Evolutionary conservation across 1,140 invertebrate species (phyloP), one percentile per base, ranked within the genome.

Genomic region (Matsumurasca onukii): DNA sequence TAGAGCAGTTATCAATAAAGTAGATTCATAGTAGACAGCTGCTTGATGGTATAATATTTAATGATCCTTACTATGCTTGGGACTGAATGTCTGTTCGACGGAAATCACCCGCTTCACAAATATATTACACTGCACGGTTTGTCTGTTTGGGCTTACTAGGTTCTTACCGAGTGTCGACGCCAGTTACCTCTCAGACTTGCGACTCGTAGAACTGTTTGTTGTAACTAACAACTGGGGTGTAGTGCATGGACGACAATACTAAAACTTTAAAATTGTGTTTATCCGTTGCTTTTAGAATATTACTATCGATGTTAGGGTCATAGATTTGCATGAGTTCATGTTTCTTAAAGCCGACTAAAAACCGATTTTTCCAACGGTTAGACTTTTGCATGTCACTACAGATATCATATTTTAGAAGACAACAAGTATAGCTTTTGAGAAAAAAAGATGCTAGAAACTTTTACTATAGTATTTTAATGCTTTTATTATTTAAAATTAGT

Each of bases 1-100:
- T 78, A 69, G 68, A 77, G 77, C 78, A 78, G 77, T 75, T 76
- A 75, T 74, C 72, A 80, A 80, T 80, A 80, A 80, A 80, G 79
- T 80, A 80, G 79, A 78, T 77, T 78, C 73, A 78, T 76, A 70
- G 77, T 78, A 78, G 77, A 76, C 73, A 75, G 75, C 73, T 78
- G 78, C 78, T 79, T 78, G 77, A 74, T 76, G 66, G 67, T 68
- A 68, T 59, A 59, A 59, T 59, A 59, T 59, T 59, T 52, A 52
- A 52, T 66, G 49, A 45, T 66, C 31, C 45, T 66, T 66, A 30
- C 49, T 66, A 51, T 59, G 39, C 24, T 65, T 45, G 39, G n/a
- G 5, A 30, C 59, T 31, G 22, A 20, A 5, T 45, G 31, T 25
- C 39, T 65, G 62, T 45, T 65, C 31, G 31, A 45, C 31, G 62